These are phyloP conservation scores for Calyptomena viridis DNA, from an alignment of 2,113 vertebrate genomes.

Conservation along the genomic window DNA sequence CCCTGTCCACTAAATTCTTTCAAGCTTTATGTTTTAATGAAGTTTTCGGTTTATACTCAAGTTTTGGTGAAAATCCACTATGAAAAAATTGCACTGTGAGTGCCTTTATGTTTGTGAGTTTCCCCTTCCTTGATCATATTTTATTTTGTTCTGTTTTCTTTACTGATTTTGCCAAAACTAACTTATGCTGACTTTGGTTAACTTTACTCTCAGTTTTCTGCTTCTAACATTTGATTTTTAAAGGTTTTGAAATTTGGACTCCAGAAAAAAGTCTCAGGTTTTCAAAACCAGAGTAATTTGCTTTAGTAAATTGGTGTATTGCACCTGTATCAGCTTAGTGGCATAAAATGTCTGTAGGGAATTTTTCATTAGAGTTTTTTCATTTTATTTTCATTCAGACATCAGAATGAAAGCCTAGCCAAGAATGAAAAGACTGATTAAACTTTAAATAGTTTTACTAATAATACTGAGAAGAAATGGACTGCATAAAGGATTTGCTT, in stretches of 20 bases:
- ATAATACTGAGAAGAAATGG: background rate
- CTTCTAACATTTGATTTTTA: constrained; percentile 36
- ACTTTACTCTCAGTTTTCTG: constrained; percentile 35
- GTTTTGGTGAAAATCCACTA: constrained; percentile 4
- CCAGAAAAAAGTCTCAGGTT: constrained; percentile 36
- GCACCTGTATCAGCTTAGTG: constrained; percentile 50
- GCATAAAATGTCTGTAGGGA: constrained; percentile 1
- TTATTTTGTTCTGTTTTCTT: constrained; percentile 70
- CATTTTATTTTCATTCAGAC: constrained; percentile 2
- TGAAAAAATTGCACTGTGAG: background rate
- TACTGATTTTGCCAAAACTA: constrained; percentile 73
- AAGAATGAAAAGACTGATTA: constrained; percentile 24
- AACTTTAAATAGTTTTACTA: constrained; percentile 17
- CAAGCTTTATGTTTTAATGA: constrained; percentile 28
- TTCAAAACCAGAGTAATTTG: constrained; percentile 32
- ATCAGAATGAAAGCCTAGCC: background rate
- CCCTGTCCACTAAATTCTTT: background rate
- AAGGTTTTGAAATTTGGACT: constrained; percentile 49
- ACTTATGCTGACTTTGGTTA: constrained; percentile 51
- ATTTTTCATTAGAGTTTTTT: constrained; percentile 31
- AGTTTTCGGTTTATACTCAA: constrained; percentile 18
- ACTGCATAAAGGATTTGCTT: background rate
- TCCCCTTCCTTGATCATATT: constrained; percentile 29
- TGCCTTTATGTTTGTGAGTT: constrained; percentile 45
- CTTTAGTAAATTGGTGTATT: constrained; percentile 10